phyloP scores from a whole-genome alignment of 2,888 invertebrate genomes.

The Noctua fimbriata region DNA sequence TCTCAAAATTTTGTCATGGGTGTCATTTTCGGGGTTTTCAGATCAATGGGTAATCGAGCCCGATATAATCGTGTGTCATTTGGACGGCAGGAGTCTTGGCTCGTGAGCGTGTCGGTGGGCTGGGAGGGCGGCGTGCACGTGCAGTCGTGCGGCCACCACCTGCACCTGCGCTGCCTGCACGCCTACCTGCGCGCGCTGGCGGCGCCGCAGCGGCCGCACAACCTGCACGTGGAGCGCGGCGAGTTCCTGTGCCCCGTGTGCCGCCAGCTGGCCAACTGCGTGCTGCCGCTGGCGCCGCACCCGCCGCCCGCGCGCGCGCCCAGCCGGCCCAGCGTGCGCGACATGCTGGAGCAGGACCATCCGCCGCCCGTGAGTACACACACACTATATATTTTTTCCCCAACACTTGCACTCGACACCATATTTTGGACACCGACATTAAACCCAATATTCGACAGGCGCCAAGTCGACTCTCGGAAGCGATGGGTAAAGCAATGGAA shows the following conservation, averaged over 20 bases:
- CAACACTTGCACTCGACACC: no score
- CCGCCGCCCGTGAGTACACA: slow-evolving; percentile 90
- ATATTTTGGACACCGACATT: background rate
- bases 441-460: slow-evolving; percentile 83
- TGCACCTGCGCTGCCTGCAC: slow-evolving; percentile 98
- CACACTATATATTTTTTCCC: no score
- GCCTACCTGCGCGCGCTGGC: slow-evolving; percentile 96
- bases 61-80: background rate
- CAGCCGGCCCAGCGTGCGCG: slow-evolving; percentile 77
- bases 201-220: slow-evolving; percentile 94
- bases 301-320: slow-evolving; percentile 83
- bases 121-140: slow-evolving; percentile 98
- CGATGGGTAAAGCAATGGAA: slow-evolving; percentile 98
- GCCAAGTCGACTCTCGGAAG: slow-evolving; percentile 94
- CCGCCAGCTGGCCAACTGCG: slow-evolving; percentile 94
- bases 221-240: slow-evolving; percentile 92
- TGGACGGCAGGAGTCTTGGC: slow-evolving; percentile 92
- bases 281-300: slow-evolving; percentile 94
- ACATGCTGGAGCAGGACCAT: slow-evolving; percentile 92
- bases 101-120: slow-evolving; percentile 93
- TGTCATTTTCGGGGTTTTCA: background rate
- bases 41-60: background rate
- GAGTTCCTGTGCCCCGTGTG: slow-evolving; percentile 99
- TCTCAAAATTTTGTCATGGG: no score
- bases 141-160: slow-evolving; percentile 98